Evolutionary conservation across 2,888 invertebrate species (phyloP).

Genomic region (Phortica okadai): DNA sequence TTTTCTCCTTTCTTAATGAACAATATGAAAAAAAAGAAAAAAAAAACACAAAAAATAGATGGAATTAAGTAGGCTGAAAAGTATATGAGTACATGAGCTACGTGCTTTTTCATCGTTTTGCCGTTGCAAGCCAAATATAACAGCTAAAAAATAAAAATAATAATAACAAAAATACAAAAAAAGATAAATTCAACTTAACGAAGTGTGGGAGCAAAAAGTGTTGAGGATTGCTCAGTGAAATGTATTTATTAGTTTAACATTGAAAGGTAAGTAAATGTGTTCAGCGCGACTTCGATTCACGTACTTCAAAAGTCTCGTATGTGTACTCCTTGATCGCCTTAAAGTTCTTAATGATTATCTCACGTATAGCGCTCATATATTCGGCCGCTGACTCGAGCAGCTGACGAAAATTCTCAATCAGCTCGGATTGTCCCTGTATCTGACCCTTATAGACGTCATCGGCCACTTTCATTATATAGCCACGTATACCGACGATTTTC

Average conservation of each 20-base stretch:
- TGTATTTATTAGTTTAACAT: not conserved
- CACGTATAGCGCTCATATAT: constrained; percentile 54
- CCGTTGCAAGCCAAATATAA: not conserved
- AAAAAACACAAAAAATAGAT: not conserved
- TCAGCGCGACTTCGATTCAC: not conserved
- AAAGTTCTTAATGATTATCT: constrained; percentile 52
- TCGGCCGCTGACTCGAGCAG: constrained; percentile 50
- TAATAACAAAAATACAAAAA: not conserved
- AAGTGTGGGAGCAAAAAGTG: not conserved
- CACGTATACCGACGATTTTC: constrained; percentile 47
- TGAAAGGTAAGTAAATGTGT: not conserved
- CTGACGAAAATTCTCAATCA: constrained; percentile 56
- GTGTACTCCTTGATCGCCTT: constrained; percentile 49
- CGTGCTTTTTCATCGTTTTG: constrained; percentile 11
- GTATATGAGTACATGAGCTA: not conserved
- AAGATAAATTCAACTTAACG: not conserved
- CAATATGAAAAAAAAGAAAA: not conserved
- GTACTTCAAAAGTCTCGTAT: constrained; percentile 51
- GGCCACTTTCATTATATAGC: constrained; percentile 47
- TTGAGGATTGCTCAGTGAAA: not conserved
- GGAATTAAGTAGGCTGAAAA: constrained; percentile 6
- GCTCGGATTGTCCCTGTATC: constrained; percentile 52
- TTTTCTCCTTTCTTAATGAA: not conserved
- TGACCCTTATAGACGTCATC: constrained; percentile 47
- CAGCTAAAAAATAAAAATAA: not conserved